Evolutionary conservation across 2,797 vertebrate species (phyloP).

Genomic region (Jordanella pulchra): DNA sequence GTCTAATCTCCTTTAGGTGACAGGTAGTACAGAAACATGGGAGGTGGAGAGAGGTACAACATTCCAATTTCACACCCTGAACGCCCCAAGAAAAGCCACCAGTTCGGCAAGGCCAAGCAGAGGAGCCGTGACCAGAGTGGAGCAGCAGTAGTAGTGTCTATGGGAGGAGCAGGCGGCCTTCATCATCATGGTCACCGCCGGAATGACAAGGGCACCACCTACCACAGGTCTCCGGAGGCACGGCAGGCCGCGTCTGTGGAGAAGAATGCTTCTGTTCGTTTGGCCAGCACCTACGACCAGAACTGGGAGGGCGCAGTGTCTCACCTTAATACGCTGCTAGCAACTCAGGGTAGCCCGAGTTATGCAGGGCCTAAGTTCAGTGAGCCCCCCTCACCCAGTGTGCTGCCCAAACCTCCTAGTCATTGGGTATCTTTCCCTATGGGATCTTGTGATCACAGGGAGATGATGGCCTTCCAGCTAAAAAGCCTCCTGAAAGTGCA

Average conservation of each 20-base stretch:
- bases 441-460: slow-evolving; percentile 88
- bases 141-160: slow-evolving; percentile 64
- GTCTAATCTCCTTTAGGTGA: slow-evolving; percentile 84
- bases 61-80: slow-evolving; percentile 90
- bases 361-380: slow-evolving; percentile 98
- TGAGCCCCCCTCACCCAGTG: slow-evolving; percentile 94
- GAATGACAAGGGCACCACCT: slow-evolving; percentile 81
- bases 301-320: slow-evolving; percentile 86
- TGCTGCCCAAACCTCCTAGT: slow-evolving; percentile 95
- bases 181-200: slow-evolving; percentile 81
- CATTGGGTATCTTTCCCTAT: slow-evolving; percentile 94
- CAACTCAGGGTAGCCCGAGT: slow-evolving; percentile 85
- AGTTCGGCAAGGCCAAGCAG: slow-evolving; percentile 85
- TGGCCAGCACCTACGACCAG: slow-evolving; percentile 83
- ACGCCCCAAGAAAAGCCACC: slow-evolving; percentile 87
- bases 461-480: slow-evolving; percentile 96
- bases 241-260: slow-evolving; percentile 92
- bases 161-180: slow-evolving; percentile 61
- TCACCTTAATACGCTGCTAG: slow-evolving; percentile 85
- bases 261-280: slow-evolving; percentile 78
- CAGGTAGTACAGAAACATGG: slow-evolving; percentile 87
- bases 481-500: slow-evolving; percentile 98
- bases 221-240: slow-evolving; percentile 82
- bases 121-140: slow-evolving; percentile 88
- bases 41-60: slow-evolving; percentile 95